These are phyloP conservation scores for Actinia tenebrosa DNA, from an alignment of 64 coral and sea anemone species.

Conservation along the genomic window DNA sequence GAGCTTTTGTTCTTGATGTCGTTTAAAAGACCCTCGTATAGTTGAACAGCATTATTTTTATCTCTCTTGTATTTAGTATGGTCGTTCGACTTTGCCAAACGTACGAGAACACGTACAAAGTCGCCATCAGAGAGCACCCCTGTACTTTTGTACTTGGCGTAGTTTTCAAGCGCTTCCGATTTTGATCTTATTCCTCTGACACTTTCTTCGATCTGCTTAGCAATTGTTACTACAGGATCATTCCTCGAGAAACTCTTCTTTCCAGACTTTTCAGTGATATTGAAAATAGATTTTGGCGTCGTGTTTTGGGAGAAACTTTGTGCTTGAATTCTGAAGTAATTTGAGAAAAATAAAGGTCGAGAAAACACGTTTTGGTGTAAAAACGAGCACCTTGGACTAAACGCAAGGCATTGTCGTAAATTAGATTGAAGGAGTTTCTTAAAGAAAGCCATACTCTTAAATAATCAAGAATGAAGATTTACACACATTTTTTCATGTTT, in stretches of 20 bases:
- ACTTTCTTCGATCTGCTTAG: background rate
- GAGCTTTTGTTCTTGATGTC: background rate
- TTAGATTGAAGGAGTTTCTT: background rate
- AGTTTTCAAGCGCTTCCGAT: background rate
- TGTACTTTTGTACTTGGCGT: background rate
- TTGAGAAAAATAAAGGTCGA: background rate
- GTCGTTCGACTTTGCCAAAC: background rate
- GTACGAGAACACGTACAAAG: constrained; percentile 14
- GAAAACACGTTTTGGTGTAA: background rate
- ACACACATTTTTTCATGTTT: background rate
- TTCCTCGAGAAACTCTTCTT: background rate
- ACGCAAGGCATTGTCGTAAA: background rate
- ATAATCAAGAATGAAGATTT: background rate
- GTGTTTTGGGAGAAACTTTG: background rate
- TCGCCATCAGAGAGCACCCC: constrained; percentile 14
- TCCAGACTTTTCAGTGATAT: background rate
- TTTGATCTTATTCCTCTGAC: background rate
- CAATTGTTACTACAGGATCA: background rate
- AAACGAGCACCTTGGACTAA: background rate
- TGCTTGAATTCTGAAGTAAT: background rate
- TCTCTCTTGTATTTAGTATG: background rate
- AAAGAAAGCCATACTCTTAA: background rate
- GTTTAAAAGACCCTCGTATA: background rate
- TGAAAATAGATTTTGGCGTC: background rate
- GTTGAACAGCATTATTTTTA: no score